Conservation (phyloP, 2,888 invertebrate species). For the Rhaphigaster nebulosa region DNA sequence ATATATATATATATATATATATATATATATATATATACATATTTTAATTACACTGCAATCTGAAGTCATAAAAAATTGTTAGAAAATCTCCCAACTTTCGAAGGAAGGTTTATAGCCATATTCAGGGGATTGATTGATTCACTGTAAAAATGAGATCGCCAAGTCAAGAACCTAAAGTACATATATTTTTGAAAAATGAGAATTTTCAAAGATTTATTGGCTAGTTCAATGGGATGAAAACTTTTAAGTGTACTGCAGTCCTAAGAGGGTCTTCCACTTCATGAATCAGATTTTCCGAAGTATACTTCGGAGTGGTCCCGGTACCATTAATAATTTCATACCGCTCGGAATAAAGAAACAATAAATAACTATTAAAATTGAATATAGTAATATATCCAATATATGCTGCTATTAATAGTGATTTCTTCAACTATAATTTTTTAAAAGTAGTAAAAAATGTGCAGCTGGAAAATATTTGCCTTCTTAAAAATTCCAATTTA, state of each 20-base stretch:
- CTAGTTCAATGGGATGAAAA: background rate
- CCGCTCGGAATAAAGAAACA: background rate
- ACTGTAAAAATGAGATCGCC: background rate
- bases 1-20: too few species aligned
- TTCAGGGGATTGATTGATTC: background rate
- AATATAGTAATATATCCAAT: background rate
- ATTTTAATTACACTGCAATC: too few species aligned
- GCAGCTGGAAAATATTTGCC: too few species aligned
- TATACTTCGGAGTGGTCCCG: background rate
- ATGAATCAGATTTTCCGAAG: background rate
- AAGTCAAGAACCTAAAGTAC: background rate
- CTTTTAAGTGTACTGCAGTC: slow-evolving; percentile 10
- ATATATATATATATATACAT: too few species aligned
- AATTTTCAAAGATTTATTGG: background rate
- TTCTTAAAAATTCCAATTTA: too few species aligned
- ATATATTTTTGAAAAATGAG: slow-evolving; percentile 4
- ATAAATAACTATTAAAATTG: background rate
- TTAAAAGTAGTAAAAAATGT: too few species aligned
- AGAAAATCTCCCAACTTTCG: too few species aligned
- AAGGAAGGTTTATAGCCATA: too few species aligned
- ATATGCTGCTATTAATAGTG: too few species aligned
- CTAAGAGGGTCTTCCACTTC: background rate
- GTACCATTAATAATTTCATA: background rate
- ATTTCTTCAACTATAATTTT: too few species aligned
- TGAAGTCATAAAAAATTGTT: too few species aligned